A percentile compares a stretch with the other conserved stretches of the same genome.
Evolutionary conservation across 2,113 vertebrate species (phyloP).

Genomic region (Salminus brasiliensis): DNA sequence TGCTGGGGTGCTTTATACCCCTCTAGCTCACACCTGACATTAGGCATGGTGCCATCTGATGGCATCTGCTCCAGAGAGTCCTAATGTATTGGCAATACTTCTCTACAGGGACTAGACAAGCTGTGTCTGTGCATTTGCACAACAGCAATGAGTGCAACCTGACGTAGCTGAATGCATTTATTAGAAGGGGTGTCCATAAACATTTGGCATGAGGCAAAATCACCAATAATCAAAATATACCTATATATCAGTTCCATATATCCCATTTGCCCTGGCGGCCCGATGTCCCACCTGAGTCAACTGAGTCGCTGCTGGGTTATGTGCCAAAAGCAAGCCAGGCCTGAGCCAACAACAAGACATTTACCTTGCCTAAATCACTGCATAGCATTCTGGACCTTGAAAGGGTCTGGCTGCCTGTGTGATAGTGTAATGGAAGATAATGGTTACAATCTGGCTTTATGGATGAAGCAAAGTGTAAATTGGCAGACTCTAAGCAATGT

Average conservation of each 20-base stretch:
- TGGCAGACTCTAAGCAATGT: too few relatives aligned
- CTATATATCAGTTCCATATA: neutral
- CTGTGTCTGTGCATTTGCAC: too few relatives aligned
- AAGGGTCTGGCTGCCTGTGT: neutral
- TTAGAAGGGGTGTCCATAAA: too few relatives aligned
- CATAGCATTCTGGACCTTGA: neutral
- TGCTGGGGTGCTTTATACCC: too few relatives aligned
- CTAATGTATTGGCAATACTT: too few relatives aligned
- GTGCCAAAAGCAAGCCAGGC: neutral
- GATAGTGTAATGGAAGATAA: neutral
- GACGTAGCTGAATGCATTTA: too few relatives aligned
- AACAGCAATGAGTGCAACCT: too few relatives aligned
- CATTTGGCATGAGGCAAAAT: neutral
- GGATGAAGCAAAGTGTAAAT: neutral
- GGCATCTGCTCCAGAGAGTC: too few relatives aligned
- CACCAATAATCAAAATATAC: neutral
- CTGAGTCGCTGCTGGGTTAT: neutral
- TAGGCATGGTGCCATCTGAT: too few relatives aligned
- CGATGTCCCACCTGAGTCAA: neutral
- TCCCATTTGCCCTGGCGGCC: neutral
- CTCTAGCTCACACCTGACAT: too few relatives aligned
- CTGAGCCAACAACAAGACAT: neutral
- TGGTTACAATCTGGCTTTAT: neutral
- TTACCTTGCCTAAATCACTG: conserved; percentile 13
- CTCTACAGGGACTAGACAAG: too few relatives aligned